Evolutionary conservation across 64 coral and sea anemone species (phyloP).

Genomic region (Orbicella faveolata): DNA sequence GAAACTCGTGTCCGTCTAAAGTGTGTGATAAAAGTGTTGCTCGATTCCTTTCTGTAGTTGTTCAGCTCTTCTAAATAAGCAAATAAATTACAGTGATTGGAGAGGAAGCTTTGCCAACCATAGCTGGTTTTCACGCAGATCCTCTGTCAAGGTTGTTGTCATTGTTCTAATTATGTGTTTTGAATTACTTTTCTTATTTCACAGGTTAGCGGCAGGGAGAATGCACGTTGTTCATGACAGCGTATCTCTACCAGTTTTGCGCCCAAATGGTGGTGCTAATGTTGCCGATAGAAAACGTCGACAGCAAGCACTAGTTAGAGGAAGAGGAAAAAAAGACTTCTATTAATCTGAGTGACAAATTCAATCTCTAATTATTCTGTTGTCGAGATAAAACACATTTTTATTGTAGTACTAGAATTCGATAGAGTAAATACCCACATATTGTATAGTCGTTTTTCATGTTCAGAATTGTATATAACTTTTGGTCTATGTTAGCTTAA

Average conservation of each 20-base stretch:
- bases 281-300: slow-evolving; percentile 75
- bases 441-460: background rate
- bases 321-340: slow-evolving; percentile 75
- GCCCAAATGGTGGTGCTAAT: slow-evolving; percentile 67
- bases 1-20: too few relatives aligned
- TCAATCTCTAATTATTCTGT: background rate
- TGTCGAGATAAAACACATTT: background rate
- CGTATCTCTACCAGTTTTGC: slow-evolving; percentile 67
- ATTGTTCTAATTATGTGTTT: too few relatives aligned
- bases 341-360: background rate
- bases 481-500: background rate
- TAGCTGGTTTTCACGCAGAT: too few relatives aligned
- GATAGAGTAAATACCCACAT: background rate
- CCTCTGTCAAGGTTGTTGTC: too few relatives aligned
- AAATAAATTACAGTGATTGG: too few relatives aligned
- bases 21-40: too few relatives aligned
- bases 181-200: slow-evolving; percentile 19
- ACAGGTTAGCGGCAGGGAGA: slow-evolving; percentile 39
- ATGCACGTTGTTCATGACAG: slow-evolving; percentile 66
- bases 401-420: background rate
- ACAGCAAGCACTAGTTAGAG: slow-evolving; percentile 83
- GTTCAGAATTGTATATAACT: slow-evolving; percentile 26
- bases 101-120: too few relatives aligned
- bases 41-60: too few relatives aligned
- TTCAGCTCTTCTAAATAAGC: too few relatives aligned